phyloP scores from a whole-genome alignment of 2,797 vertebrate species.

The Melanogrammus aeglefinus region DNA sequence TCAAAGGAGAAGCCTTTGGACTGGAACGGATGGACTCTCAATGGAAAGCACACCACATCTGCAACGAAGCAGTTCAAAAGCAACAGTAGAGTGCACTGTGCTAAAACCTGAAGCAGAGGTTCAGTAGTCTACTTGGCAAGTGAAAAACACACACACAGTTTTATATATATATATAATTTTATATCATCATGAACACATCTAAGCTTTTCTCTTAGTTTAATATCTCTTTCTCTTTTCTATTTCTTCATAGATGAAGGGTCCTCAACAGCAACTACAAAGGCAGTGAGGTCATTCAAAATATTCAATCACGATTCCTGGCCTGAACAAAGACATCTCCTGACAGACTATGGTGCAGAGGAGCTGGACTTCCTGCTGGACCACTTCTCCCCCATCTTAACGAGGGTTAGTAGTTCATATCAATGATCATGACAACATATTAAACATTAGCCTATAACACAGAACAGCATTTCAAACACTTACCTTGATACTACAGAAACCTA shows the following conservation, averaged over 20 bases:
- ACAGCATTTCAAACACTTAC: too few relatives aligned
- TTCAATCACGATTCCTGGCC: constrained; percentile 40
- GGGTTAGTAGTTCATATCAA: too few relatives aligned
- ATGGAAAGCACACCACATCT: constrained; percentile 12
- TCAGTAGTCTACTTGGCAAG: constrained; percentile 31
- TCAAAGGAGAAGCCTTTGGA: constrained; percentile 32
- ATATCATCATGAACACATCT: constrained; percentile 6
- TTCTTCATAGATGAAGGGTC: not conserved
- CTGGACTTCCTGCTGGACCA: not conserved
- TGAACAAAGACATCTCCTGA: constrained; percentile 25
- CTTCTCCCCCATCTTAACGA: constrained; percentile 24
- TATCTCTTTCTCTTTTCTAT: not conserved
- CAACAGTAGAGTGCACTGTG: constrained; percentile 28
- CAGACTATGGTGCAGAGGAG: constrained; percentile 35
- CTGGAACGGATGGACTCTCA: constrained; percentile 25
- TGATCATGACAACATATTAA: too few relatives aligned
- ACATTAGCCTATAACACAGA: too few relatives aligned
- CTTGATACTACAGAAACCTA: too few relatives aligned
- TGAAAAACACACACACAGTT: constrained; percentile 16
- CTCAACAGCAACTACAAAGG: too few relatives aligned
- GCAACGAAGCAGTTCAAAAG: constrained; percentile 17
- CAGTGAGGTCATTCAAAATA: too few relatives aligned
- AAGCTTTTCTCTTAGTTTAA: constrained; percentile 9
- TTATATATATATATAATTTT: too few relatives aligned
- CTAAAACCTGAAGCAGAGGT: constrained; percentile 31